phyloP scores from a whole-genome alignment of 2,113 vertebrate species.

The Bucco capensis region DNA sequence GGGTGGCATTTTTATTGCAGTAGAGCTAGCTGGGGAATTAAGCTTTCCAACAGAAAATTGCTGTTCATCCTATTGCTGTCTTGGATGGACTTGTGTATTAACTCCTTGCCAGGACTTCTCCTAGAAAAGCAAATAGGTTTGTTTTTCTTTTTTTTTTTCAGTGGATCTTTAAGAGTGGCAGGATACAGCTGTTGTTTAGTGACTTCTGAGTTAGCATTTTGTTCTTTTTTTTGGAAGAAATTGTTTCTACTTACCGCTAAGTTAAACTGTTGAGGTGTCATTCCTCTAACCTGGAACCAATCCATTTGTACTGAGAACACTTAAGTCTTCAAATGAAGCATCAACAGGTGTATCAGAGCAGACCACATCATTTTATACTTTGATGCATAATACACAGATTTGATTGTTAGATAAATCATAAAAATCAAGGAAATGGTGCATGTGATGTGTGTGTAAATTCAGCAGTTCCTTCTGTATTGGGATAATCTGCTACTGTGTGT shows the following conservation, averaged over 20 bases:
- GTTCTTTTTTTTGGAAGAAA: not conserved
- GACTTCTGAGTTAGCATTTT: not conserved
- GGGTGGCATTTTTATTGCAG: not conserved
- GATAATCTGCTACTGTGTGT: not conserved
- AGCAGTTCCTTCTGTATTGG: constrained; percentile 24
- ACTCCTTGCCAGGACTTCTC: not conserved
- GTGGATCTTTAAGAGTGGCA: not conserved
- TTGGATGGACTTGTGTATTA: not conserved
- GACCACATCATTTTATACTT: not conserved
- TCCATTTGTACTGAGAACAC: not conserved
- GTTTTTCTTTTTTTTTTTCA: not conserved
- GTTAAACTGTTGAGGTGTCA: not conserved
- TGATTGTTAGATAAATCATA: not conserved
- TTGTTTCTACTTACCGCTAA: not conserved
- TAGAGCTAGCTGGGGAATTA: not conserved
- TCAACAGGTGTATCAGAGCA: not conserved
- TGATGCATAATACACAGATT: not conserved
- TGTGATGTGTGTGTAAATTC: not conserved
- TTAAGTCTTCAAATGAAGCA: not conserved
- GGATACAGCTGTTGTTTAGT: not conserved
- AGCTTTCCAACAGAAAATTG: not conserved
- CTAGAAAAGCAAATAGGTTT: not conserved
- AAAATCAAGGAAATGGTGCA: not conserved
- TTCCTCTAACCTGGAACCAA: not conserved
- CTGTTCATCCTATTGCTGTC: not conserved